Base-by-base conservation (phyloP, 2,888 invertebrate species). In the Brachypalpus laphriformis region DNA sequence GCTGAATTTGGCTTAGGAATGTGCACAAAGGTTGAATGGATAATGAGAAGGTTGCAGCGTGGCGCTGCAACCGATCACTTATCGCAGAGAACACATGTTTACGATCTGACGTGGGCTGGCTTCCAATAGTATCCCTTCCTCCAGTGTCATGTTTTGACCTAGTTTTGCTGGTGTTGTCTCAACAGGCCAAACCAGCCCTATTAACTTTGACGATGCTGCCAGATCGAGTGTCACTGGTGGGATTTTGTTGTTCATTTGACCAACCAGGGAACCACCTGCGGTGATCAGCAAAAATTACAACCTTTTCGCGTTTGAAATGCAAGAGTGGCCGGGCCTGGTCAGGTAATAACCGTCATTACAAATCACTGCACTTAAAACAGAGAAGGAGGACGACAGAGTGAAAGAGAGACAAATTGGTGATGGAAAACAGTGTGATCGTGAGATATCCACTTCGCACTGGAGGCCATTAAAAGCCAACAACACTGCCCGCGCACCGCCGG, bases 11-110 rank as follows among this genome's bases (percentile, higher is more conserved):
- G 74, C 63, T 66, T 56, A 31, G 74, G 83, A 83, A 83, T 83
- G 66, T 47, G 77, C 77, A 77, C 83, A 83, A 83, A 83, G 82
- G 82, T 82, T 82, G 82, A 72, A 78, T 78, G 56, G 68, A 83
- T 83, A 83, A 78, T 78, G 68, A 78, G 83, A n/a, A 28, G 59
- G 34, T 66, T 59, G 47, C 28, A 42, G 25, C 51, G 57, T n/a
- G 28, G 14, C 25, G 68, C 34, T 34, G 57, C 11, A 51, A 66
- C 63, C 40, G 68, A 81, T 70, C 51, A 37, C 51, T 68, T 56
- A 72, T 82, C 82, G 77, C 22, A n/a, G 45, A 8, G 49, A 83
- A 80, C 78, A 83, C 70, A 80, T 80, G 83, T 74, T 83, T 49
- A 42, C 78, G 34, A 56, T 78, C 63, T 22, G 22, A 51, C 56